These are phyloP conservation scores for Gerris buenoi DNA, from an alignment of 1,140 invertebrate genomes.

Conservation along the genomic window DNA sequence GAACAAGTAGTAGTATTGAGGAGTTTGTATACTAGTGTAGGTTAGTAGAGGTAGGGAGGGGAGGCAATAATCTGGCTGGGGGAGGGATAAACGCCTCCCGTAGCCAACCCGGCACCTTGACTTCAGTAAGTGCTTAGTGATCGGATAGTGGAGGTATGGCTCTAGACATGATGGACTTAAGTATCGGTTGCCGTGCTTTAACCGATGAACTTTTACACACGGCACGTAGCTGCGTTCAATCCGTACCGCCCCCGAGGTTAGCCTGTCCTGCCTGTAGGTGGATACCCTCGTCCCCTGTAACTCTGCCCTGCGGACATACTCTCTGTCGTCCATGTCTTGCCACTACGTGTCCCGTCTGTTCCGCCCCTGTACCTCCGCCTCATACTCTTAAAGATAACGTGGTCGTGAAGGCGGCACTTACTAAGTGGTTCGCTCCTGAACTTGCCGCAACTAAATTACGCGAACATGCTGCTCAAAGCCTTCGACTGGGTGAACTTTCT, in stretches of 20 bases:
- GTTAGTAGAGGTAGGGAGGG: too few relatives aligned
- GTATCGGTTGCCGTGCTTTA: background rate
- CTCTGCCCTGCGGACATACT: background rate
- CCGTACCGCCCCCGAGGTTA: background rate
- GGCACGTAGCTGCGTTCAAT: background rate
- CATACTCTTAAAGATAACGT: background rate
- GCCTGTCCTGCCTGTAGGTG: background rate
- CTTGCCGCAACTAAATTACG: background rate
- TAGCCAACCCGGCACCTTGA: too few relatives aligned
- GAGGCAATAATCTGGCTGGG: too few relatives aligned
- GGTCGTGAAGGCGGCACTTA: background rate
- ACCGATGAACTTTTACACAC: background rate
- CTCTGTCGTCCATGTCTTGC: background rate
- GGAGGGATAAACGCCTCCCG: too few relatives aligned
- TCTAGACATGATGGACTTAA: background rate
- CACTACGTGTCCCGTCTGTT: background rate
- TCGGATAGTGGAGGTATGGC: background rate
- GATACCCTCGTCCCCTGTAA: background rate
- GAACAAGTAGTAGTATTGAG: too few relatives aligned
- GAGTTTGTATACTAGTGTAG: too few relatives aligned
- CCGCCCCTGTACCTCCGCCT: background rate
- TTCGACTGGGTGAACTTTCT: background rate
- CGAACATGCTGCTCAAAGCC: background rate
- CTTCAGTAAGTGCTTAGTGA: background rate
- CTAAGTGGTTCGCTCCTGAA: background rate